phyloP scores from a whole-genome alignment of 2,888 invertebrate genomes.

The Barypeithes pellucidus region DNA sequence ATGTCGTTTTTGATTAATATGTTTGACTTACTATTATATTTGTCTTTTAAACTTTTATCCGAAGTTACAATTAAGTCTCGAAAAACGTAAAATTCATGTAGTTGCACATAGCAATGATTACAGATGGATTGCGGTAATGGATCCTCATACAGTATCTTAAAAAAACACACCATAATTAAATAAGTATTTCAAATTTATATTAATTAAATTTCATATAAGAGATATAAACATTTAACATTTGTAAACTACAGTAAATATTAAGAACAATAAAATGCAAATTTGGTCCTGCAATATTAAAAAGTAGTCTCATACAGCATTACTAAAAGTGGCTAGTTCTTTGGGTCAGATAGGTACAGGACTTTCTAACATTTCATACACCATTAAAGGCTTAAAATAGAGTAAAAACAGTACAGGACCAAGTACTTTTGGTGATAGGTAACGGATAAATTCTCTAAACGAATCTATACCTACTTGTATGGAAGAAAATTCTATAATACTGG shows the following conservation, averaged over 20 bases:
- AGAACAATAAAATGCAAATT: too few relatives aligned
- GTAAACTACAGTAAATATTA: too few relatives aligned
- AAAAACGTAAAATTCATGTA: conserved; percentile 32
- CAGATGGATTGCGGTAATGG: conserved; percentile 36
- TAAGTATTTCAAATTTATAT: not conserved
- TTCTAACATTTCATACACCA: too few relatives aligned
- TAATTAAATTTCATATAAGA: not conserved
- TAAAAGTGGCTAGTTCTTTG: too few relatives aligned
- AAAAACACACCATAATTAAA: not conserved
- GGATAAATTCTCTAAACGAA: not conserved
- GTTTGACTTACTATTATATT: not conserved
- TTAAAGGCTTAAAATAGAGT: not conserved
- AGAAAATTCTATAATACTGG: conserved; percentile 22
- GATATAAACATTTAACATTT: too few relatives aligned
- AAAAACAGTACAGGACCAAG: not conserved
- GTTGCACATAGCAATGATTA: conserved; percentile 19
- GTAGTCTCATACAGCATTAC: too few relatives aligned
- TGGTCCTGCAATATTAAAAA: too few relatives aligned
- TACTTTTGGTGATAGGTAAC: not conserved
- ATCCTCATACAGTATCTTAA: conserved; percentile 36
- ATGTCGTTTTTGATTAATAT: not conserved
- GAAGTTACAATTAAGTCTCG: conserved; percentile 32
- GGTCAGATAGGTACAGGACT: too few relatives aligned
- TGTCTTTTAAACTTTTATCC: conserved; percentile 29
- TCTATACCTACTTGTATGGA: conserved; percentile 27